Evolutionary conservation across 2,888 invertebrate genomes (phyloP), one percentile per base, ranked within the genome.

Genomic region (Aspidiotus rigidus): DNA sequence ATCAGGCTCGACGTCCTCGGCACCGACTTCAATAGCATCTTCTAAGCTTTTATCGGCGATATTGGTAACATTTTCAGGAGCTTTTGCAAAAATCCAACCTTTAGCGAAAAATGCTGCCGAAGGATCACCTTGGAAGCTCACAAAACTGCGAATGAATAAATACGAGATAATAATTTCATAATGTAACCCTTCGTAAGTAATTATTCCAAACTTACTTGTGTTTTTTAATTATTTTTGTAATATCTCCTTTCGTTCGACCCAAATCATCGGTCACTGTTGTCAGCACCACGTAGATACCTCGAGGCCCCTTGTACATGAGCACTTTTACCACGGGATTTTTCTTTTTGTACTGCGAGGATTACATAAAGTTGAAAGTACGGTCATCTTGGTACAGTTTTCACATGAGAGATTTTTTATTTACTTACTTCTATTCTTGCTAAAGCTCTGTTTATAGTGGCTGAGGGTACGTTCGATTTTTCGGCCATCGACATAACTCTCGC

Each of bases 21-120:
- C 87, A 0, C 85, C 86, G 17, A 80, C 80, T 73, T 82, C 81
- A 72, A 89, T 88, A 0, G 88, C 89, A 78, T 85, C 82, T 40
- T 84, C 85, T 0, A 83, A 82, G 2, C 83, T 84, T 54, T 77
- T 74, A 73, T 87, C 78, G n/a, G 78, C 75, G 28, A 74, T 69
- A n/a, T 74, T 71, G 16, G 75, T 72, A 9, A 74, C 72, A 55
- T 72, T 69, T 40, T 72, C 73, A 2, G 77, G 77, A 16, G 77
- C 73, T 63, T 78, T 78, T 0, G 83, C 80, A 72, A 82, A 78
- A 17, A 88, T 79, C 0, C 83, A 76, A 1, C 87, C 87, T 76
- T 83, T 82, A 73, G 84, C 81, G 9, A 82, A 78, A 75, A 87
- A 89, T 61, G 83, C 73, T 72, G 81, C 79, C 40, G 76, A 75